Conservation (phyloP, 1,140 invertebrate genomes). For the Lysiphlebus fabarum region DNA sequence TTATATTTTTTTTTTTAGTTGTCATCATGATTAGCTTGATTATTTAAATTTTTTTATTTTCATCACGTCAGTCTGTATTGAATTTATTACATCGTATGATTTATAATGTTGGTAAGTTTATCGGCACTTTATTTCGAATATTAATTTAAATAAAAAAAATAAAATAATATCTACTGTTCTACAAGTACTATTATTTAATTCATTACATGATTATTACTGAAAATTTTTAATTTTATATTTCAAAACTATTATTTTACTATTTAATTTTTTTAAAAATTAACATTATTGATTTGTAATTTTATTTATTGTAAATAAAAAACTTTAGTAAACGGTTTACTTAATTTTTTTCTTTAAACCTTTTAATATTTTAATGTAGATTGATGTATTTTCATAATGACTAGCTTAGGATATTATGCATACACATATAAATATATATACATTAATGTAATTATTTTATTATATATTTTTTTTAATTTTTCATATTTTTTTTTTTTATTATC, state of each 20-base stretch:
- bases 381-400: conserved; percentile 44
- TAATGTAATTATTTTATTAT: conserved; percentile 10
- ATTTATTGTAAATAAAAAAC: too few species aligned
- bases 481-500: conserved; percentile 8
- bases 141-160: background rate
- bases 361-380: conserved; percentile 28
- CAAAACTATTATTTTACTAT: background rate
- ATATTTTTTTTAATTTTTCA: conserved; percentile 15
- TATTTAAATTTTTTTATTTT: conserved; percentile 1
- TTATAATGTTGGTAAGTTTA: conserved; percentile 12
- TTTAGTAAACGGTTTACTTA: background rate
- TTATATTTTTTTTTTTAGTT: too few species aligned
- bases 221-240: conserved; percentile 3
- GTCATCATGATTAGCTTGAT: too few species aligned
- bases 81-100: conserved; percentile 9
- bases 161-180: too few species aligned
- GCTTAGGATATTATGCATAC: conserved; percentile 47
- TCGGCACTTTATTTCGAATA: conserved; percentile 7
- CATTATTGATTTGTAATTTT: background rate
- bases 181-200: background rate
- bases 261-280: background rate
- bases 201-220: conserved; percentile 1
- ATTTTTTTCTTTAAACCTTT: background rate
- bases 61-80: conserved; percentile 17
- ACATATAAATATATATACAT: conserved; percentile 17